Conservation (phyloP, 2,113 vertebrate genomes). For the Colinus virginianus region DNA sequence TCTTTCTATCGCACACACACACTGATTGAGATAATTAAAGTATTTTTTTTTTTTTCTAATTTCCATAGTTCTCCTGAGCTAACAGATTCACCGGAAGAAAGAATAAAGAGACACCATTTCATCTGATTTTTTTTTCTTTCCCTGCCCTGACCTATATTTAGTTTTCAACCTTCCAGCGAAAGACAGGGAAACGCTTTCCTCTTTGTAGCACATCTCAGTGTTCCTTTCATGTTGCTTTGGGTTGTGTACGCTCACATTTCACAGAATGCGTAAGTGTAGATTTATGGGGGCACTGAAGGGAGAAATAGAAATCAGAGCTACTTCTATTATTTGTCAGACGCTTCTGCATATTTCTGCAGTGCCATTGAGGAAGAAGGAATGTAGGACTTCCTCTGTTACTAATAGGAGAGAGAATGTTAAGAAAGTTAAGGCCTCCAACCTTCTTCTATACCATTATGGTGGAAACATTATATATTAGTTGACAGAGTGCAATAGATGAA, state of each 20-base stretch:
- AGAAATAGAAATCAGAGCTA: not conserved
- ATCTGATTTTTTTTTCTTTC: not conserved
- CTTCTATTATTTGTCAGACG: not conserved
- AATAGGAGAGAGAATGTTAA: not conserved
- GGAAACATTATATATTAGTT: not conserved
- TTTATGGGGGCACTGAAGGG: not conserved
- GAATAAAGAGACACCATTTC: not conserved
- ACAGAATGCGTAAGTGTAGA: not conserved
- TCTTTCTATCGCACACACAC: not conserved
- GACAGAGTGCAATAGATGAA: not conserved
- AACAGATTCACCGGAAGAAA: not conserved
- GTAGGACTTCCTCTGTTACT: not conserved
- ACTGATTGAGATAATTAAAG: not conserved
- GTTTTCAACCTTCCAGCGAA: not conserved
- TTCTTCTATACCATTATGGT: not conserved
- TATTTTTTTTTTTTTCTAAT: too few relatives aligned
- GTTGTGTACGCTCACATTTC: not conserved
- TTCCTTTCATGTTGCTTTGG: not conserved
- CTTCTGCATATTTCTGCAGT: not conserved
- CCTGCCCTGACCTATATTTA: not conserved
- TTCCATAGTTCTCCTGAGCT: not conserved
- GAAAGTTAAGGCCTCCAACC: not conserved
- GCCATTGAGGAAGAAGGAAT: not conserved
- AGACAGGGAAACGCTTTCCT: not conserved
- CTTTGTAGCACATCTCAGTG: not conserved